phyloP scores from a whole-genome alignment of 2,888 invertebrate genomes.

The Chrysolina oricalcia region DNA sequence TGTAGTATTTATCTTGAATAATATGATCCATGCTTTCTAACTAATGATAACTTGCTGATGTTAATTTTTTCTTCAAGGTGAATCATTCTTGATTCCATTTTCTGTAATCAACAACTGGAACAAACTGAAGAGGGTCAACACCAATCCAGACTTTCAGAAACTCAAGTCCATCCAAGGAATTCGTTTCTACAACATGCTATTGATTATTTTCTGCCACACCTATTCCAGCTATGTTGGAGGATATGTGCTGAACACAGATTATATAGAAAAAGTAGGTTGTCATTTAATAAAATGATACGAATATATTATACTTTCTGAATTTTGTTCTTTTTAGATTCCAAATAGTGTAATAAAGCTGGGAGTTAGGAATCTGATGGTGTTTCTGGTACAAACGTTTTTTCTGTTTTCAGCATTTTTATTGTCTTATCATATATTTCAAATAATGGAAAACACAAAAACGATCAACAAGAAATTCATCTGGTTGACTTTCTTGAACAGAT shows the following conservation, averaged over 20 bases:
- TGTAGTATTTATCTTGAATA: no score
- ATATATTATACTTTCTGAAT: background rate
- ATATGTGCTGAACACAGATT: conserved; percentile 51
- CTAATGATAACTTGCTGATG: background rate
- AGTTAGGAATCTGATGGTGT: conserved; percentile 52
- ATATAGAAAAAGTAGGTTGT: conserved; percentile 52
- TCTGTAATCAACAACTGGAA: conserved; percentile 53
- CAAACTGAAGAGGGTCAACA: conserved; percentile 44
- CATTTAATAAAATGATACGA: background rate
- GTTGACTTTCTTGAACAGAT: conserved; percentile 51
- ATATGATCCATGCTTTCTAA: no score
- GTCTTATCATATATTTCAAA: conserved; percentile 56
- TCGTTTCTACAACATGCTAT: conserved; percentile 56
- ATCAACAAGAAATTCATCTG: conserved; percentile 39
- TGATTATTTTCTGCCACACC: conserved; percentile 58
- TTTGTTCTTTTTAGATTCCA: conserved; percentile 45
- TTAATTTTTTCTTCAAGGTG: conserved; percentile 41
- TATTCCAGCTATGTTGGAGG: conserved; percentile 54
- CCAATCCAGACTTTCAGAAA: conserved; percentile 50
- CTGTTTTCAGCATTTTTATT: conserved; percentile 57
- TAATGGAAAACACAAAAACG: conserved; percentile 45
- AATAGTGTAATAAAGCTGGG: conserved; percentile 46
- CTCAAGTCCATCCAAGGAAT: conserved; percentile 59
- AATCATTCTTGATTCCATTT: conserved; percentile 49
- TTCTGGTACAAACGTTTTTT: conserved; percentile 59